Evolutionary conservation across 1,140 invertebrate species (phyloP).

Genomic region (Andricus grossulariae): DNA sequence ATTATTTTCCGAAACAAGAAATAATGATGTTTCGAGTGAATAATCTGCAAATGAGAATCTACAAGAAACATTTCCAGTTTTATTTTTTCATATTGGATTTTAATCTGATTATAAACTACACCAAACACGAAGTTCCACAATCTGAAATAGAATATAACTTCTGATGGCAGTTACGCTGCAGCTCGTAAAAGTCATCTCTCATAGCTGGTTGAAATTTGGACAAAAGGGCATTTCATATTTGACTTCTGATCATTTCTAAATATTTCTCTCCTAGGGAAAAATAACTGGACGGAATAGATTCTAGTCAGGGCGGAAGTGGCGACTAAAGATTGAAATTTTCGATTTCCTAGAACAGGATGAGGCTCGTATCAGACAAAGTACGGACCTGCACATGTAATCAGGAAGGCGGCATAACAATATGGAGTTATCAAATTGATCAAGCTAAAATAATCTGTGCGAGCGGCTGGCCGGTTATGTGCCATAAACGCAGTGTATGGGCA

Average conservation of each 20-base stretch:
- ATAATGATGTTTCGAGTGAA: too few species aligned
- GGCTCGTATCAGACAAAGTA: constrained; percentile 41
- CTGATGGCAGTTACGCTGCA: not conserved
- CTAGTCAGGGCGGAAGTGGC: not conserved
- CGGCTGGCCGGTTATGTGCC: constrained; percentile 72
- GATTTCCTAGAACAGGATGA: constrained; percentile 20
- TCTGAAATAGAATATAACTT: not conserved
- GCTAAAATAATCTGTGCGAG: constrained; percentile 75
- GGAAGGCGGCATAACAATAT: constrained; percentile 65
- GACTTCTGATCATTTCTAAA: constrained; percentile 3
- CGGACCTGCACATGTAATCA: constrained; percentile 64
- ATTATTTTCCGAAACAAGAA: too few species aligned
- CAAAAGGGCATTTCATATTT: constrained; percentile 5
- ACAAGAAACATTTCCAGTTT: not conserved
- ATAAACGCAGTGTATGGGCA: constrained; percentile 75
- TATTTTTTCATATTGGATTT: not conserved
- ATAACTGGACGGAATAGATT: not conserved
- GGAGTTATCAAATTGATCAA: constrained; percentile 77
- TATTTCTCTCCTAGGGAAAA: not conserved
- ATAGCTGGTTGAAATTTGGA: constrained; percentile 15
- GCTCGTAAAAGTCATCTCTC: constrained; percentile 21
- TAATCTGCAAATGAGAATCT: not conserved
- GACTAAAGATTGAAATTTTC: constrained; percentile 25
- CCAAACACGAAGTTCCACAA: not conserved
- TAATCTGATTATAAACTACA: not conserved